Base-by-base conservation (phyloP, 1,140 invertebrate species). In the Orussus abietinus region DNA sequence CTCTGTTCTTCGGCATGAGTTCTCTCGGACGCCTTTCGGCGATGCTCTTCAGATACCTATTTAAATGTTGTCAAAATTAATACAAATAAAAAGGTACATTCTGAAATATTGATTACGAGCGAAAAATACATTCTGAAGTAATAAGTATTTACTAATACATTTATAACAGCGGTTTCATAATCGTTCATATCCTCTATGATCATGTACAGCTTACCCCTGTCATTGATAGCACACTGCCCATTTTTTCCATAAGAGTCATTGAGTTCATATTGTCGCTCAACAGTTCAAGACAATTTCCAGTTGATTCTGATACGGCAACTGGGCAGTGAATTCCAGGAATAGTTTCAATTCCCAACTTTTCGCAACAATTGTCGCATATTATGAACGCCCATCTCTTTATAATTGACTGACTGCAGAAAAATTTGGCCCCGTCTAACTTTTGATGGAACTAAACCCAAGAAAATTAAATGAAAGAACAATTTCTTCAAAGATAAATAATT, bases 321-420 rank as follows among this genome's bases (percentile, higher is more conserved):
- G 79, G 77, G 25, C 69, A 55, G 51, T 82, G 80, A 2, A 58
- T 26, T 1, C 76, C 78, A 6, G 70, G 59, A 1, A 59, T 41
- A 25, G 74, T 38, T 0, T 55, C 17, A 4, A 82, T 62, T 17
- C 57, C 63, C 7, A 77, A 47, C 5, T 63, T 41, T 1, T 62
- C 45, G 45, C 78, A 81, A 45, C 75, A 78, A 34, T 62, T 58
- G 49, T 80, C 78, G 18, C 77, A 75, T 4, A 82, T 51, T 1
- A 70, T 74, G 58, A 64, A 82, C 2, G 69, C 73, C 74, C 76
- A 78, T 30, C 80, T 69, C 19, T 72, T 73, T 0, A 72, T 69
- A 2, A 72, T 63, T 0, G 78, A 75, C 25, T 62, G 49, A 25
- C 76, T 79, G 47, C 81, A 83, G 30, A 70, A 59, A 3, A 62